Evolutionary conservation across 2,888 invertebrate genomes (phyloP), one percentile per base, ranked within the genome.

Genomic region (Patella pellucida): DNA sequence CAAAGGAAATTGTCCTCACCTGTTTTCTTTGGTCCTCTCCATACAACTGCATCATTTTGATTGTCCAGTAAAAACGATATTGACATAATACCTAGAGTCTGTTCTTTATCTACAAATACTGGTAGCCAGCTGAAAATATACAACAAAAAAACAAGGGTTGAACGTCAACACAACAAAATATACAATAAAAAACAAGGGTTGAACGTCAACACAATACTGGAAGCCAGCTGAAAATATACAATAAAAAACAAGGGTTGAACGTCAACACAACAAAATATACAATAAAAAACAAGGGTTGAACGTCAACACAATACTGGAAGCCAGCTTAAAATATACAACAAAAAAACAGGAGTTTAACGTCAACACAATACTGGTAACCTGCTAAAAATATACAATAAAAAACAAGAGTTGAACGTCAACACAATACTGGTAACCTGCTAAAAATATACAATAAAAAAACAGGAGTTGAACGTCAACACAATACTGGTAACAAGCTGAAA

Each of bases 11-110:
- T 41, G 9, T 41, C 9, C 41, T 9, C 78, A 90, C 95, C 96
- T 92, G 98, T 98, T 84, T 98, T 98, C 89, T 98, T 98, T 0
- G 98, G 98, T 0, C 98, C 98, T 88, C 98, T 93, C 98, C 98
- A 99, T 62, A 98, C 95, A 0, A 99, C 95, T 3, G 98, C 96
- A 90, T 96, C 96, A 88, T 96, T 95, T 79, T 95, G 93, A 84
- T 94, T 94, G 86, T 94, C 94, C 4, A 98, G 91, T 51, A 99
- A 92, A 90, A 98, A 98, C 3, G 96, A 98, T 87, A 98, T 97
- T 0, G 98, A 98, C 96, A 98, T 98, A 0, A 98, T 96, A 0
- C 95, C 95, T 27, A 98, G 92, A 72, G 92, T 94, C 91, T 97
- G 95, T 72, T 95, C 94, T 0, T 93, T 90, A 89, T 97, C 96